Evolutionary conservation across 2,888 invertebrate genomes (phyloP).

Genomic region (Taenaris catops): DNA sequence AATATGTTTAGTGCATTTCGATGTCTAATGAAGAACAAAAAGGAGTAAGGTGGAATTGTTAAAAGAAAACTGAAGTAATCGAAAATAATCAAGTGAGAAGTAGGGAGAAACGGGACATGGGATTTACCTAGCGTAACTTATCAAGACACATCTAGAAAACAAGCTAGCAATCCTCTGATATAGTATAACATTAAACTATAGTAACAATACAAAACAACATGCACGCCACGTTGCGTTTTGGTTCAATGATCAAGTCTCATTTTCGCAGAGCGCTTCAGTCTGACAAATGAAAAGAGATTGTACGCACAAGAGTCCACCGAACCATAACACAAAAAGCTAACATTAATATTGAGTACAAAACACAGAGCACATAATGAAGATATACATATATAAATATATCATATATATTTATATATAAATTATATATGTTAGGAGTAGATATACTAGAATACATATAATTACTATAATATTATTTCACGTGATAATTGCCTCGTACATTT

Average conservation of each 20-base stretch:
- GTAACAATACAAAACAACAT: slow-evolving; percentile 76
- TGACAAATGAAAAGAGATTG: slow-evolving; percentile 33
- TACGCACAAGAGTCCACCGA: slow-evolving; percentile 55
- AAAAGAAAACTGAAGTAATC: slow-evolving; percentile 24
- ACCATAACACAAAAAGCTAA: slow-evolving; percentile 77
- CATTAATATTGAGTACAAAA: slow-evolving; percentile 74
- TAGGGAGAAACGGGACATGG: slow-evolving; percentile 56
- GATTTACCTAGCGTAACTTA: slow-evolving; percentile 59
- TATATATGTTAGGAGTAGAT: slow-evolving; percentile 68
- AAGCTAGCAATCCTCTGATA: slow-evolving; percentile 69
- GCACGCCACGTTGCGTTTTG: slow-evolving; percentile 75
- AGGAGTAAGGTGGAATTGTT: slow-evolving; percentile 31
- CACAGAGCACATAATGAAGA: slow-evolving; percentile 78
- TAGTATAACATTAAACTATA: slow-evolving; percentile 67
- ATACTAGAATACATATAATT: slow-evolving; percentile 57
- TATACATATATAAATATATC: no score
- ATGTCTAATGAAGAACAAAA: slow-evolving; percentile 28
- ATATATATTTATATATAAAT: no score
- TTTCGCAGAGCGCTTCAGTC: slow-evolving; percentile 37
- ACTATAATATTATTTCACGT: slow-evolving; percentile 65
- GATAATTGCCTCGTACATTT: slow-evolving; percentile 77
- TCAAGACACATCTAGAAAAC: slow-evolving; percentile 72
- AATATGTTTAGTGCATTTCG: slow-evolving; percentile 19
- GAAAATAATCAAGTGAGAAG: slow-evolving; percentile 30
- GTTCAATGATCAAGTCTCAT: slow-evolving; percentile 61